Evolutionary conservation across 2,797 vertebrate species (phyloP).

Genomic region (Agapornis canus): DNA sequence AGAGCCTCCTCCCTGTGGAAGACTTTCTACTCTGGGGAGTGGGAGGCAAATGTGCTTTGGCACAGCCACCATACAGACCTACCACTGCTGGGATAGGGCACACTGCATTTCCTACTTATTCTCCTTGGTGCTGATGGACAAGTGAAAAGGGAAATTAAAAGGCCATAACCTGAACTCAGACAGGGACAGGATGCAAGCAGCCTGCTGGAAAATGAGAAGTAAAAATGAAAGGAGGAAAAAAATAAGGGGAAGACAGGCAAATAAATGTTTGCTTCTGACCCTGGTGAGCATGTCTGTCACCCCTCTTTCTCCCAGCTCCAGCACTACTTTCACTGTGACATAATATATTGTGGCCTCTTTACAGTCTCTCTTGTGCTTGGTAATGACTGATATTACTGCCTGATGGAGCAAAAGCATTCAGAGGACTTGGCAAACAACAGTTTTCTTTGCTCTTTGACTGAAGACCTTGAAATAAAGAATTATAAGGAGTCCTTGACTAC

Average conservation of each 20-base stretch:
- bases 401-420: neutral
- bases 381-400: neutral
- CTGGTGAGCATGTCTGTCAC: neutral
- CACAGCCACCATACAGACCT: accelerated
- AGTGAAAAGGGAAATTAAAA: neutral
- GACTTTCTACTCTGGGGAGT: neutral
- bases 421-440: constrained; percentile 3
- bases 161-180: neutral
- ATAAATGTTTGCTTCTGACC: neutral
- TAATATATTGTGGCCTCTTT: neutral
- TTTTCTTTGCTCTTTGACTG: constrained; percentile 3
- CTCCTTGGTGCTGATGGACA: neutral
- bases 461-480: constrained; percentile 46
- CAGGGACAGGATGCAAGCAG: neutral
- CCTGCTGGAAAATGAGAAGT: neutral
- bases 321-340: neutral
- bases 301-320: neutral
- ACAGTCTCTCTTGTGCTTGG: neutral
- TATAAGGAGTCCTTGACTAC: neutral
- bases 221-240: neutral
- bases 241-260: neutral
- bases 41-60: neutral
- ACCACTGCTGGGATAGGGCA: neutral
- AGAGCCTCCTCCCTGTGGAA: neutral
- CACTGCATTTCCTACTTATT: neutral